Percentiles rank a stretch among this genome's conserved stretches.
Evolutionary conservation across 2,113 vertebrate species (phyloP).

Genomic region (Trachemys scripta): DNA sequence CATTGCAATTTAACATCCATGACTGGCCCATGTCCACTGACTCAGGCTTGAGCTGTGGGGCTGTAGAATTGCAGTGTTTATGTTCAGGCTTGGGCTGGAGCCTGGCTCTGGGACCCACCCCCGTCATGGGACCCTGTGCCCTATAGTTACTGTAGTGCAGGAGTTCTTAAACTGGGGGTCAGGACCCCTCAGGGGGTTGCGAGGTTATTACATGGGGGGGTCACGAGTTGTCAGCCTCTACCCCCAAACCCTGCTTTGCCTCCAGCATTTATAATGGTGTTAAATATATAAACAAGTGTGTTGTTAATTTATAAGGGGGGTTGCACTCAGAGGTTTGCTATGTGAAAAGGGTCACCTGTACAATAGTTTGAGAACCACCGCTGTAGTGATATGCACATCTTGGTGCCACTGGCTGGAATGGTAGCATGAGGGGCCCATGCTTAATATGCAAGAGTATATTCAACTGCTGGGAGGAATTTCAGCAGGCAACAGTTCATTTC

Average conservation of each 20-base stretch:
- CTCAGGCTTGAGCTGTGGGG: background rate
- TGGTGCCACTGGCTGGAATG: background rate
- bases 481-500: background rate
- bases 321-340: too few species aligned
- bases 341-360: too few species aligned
- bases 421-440: background rate
- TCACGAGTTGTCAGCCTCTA: too few species aligned
- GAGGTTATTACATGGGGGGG: too few species aligned
- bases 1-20: background rate
- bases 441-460: background rate
- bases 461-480: rapidly evolving
- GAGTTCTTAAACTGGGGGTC: too few species aligned
- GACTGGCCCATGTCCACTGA: background rate
- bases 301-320: too few species aligned
- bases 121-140: background rate
- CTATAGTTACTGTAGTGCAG: background rate
- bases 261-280: too few species aligned
- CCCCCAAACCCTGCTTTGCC: too few species aligned
- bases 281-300: too few species aligned
- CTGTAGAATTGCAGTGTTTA: background rate
- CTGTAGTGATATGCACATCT: background rate
- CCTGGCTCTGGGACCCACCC: background rate
- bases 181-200: too few species aligned
- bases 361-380: too few species aligned
- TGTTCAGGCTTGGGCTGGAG: background rate